These are phyloP conservation scores for Chloromyia formosa DNA, from an alignment of 2,888 invertebrate genomes.

Conservation along the genomic window DNA sequence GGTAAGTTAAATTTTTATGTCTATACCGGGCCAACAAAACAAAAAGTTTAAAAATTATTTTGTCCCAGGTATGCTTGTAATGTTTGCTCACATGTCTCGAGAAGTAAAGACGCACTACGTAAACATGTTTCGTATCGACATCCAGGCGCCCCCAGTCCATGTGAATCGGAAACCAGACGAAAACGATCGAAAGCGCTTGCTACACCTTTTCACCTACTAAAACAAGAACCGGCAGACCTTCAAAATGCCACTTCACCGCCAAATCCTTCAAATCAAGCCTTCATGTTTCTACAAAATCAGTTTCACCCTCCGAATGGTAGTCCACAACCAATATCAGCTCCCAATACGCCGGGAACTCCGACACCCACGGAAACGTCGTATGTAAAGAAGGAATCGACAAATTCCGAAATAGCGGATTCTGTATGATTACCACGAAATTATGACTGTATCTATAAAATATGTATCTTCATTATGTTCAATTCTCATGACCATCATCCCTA, in stretches of 20 bases:
- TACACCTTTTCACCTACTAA: conserved; percentile 50
- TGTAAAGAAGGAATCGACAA: conserved; percentile 44
- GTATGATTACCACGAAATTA: conserved; percentile 38
- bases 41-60: background rate
- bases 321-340: conserved; percentile 47
- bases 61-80: conserved; percentile 79
- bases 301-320: conserved; percentile 59
- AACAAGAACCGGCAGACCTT: conserved; percentile 36
- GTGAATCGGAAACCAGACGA: conserved; percentile 62
- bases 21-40: background rate
- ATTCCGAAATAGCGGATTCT: conserved; percentile 44
- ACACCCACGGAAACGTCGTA: conserved; percentile 35
- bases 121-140: conserved; percentile 91
- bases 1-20: too few relatives aligned
- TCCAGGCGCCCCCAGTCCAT: conserved; percentile 68
- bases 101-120: conserved; percentile 85
- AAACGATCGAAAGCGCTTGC: conserved; percentile 61
- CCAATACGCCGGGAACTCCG: conserved; percentile 39
- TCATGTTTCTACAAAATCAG: conserved; percentile 62
- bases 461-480: conserved; percentile 14
- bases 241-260: conserved; percentile 49
- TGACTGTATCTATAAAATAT: conserved; percentile 2
- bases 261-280: conserved; percentile 55
- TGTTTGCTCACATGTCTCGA: conserved; percentile 86
- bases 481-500: conserved; percentile 59